Evolutionary conservation across 2,113 vertebrate species (phyloP), one percentile per base, ranked within the genome.

Genomic region (Girardinichthys multiradiatus): DNA sequence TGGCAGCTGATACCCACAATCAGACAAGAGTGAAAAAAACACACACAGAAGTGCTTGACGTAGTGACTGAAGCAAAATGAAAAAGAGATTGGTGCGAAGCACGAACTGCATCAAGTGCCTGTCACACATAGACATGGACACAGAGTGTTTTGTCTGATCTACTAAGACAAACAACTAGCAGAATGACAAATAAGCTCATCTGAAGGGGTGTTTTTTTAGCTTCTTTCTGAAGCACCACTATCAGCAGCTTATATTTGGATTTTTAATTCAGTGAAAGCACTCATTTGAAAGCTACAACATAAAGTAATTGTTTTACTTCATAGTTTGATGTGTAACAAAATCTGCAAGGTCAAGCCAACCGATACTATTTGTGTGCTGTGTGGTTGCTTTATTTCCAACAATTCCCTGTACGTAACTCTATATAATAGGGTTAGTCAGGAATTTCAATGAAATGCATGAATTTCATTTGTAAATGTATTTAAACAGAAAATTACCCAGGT

Each of bases 1-100:
- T 69, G 65, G 62, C 72, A 85, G 64, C 64, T 54, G 63, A 31
- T 70, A 70, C 75, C 74, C 42, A 68, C 48, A 39, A 68, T 24
- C 70, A 67, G 17, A 72, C 48, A 72, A 54, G 30, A 35, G 69
- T 7, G 66, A 65, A 81, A n/a, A 79, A 77, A 35, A 76, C 28
- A 31, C 0, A 2, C 27, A 78, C 27, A 14, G 64, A 28, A 42
- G 31, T 61, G n/a, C 58, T n/a, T 57, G 10, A 81, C 72, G 67
- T 10, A 27, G 59, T 58, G 57, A 70, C 17, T 70, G 21, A 73
- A 66, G 21, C 48, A 51, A 72, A 58, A 70, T 51, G 1, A 24
- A 62, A 70, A 68, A 57, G 8, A 24, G 11, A 57, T 15, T 45
- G 21, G 13, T 64, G 10, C 68, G 51, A 57, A 75, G 28, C 28